Evolutionary conservation across 2,113 vertebrate species (phyloP), one percentile per base, ranked within the genome.

Genomic region (Tor tambroides): DNA sequence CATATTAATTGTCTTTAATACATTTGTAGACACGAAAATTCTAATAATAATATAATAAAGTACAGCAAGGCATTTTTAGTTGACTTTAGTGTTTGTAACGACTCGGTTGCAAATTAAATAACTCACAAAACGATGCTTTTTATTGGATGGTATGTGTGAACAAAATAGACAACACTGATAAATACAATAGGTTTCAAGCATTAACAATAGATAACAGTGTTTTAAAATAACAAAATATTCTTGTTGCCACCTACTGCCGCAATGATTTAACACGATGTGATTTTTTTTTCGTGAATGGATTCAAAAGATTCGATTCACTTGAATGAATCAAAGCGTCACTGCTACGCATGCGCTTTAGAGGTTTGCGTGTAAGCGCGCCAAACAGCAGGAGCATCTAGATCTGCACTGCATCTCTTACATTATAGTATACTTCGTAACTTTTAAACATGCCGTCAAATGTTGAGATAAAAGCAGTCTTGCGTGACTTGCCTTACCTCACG

Each of bases 391-490:
- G 78, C 11, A 7, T 0, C 5, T 51, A 12, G 7, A 28, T 14
- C 17, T 74, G 15, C 65, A 75, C 46, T 77, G 14, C 41, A 14
- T 15, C 46, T 35, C 14, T 8, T 10, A 43, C 2, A 30, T 14
- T 17, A 1, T 28, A 77, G 10, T 51, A 1, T 21, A 1, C 49
- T 56, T 9, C 19, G 6, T 83, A 9, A 35, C 8, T 10, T n/a
- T 49, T 26, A 32, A 54, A 54, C 28, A 96, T 96, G 96, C 94
- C 90, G 0, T 95, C 95, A 5, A 97, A 96, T 61, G 95, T 96
- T 88, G 96, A 96, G 89, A 93, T 96, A 85, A 96, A 97, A 87
- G 96, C 96, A 1, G 90, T 79, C 11, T 92, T 95, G 83, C 86
- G 89, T 71, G 86, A 93, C 76, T 7, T 21, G 30, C 51, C 23